A percentile compares a stretch with the other conserved stretches of the same genome.
Conservation (phyloP, 2,113 vertebrate species). For the Campylomormyrus numenius region DNA sequence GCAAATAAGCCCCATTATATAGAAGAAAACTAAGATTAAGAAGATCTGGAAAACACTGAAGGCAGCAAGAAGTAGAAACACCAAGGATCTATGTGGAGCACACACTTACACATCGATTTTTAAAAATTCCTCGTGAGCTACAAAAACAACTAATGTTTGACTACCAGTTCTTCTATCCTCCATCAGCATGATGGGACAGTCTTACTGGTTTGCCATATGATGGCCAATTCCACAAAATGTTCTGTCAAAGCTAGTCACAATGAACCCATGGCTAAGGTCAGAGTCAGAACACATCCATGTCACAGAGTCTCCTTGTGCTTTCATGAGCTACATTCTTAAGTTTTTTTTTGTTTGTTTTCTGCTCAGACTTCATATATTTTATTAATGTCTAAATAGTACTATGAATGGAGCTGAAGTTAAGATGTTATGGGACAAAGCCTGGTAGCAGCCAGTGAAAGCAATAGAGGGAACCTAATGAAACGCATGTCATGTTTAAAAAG, state of each 20-base stretch:
- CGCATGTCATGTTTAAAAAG: constrained; percentile 52
- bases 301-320: constrained; percentile 69
- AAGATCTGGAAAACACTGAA: constrained; percentile 45
- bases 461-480: constrained; percentile 43
- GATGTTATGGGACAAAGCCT: neutral
- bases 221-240: constrained; percentile 74
- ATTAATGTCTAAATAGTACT: neutral
- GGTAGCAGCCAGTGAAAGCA: neutral
- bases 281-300: constrained; percentile 53
- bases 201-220: constrained; percentile 66
- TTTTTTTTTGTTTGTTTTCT: constrained; percentile 20
- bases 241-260: constrained; percentile 72
- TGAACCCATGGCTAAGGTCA: constrained; percentile 32
- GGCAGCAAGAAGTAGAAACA: constrained; percentile 62
- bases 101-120: neutral
- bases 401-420: neutral
- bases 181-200: constrained; percentile 55
- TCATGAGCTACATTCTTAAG: neutral
- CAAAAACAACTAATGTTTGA: constrained; percentile 50
- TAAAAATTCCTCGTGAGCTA: constrained; percentile 52
- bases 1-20: constrained; percentile 22
- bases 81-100: constrained; percentile 56
- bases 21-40: constrained; percentile 29
- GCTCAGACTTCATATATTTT: neutral
- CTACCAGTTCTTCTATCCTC: constrained; percentile 56